Evolutionary conservation across 2,797 vertebrate species (phyloP), one percentile per base, ranked within the genome.

Genomic region (Thunnus albacares): DNA sequence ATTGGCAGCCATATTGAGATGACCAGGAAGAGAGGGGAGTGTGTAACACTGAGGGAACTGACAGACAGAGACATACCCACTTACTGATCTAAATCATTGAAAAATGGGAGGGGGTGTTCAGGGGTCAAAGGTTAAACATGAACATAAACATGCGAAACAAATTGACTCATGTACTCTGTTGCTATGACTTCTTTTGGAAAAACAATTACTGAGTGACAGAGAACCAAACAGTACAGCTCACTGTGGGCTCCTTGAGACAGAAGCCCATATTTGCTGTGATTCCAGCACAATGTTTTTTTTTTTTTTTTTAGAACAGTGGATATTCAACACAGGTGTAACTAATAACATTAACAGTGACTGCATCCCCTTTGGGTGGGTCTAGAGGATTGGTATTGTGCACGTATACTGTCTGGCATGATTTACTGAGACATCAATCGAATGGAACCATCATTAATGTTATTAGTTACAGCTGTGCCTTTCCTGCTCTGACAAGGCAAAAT

Each of bases 71-170:
- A 85, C 56, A 52, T 1, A 58, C 5, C n/a, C 56, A 60, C 9
- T 20, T 67, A 80, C 55, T 71, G 38, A 82, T 66, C 55, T 55
- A 14, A 65, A 41, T 6, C 35, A 67, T 20, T 24, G 33, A 86
- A 38, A 71, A 35, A 68, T 33, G 1, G 26, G 52, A 41, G 71
- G 20, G 3, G 13, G n/a, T 2, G 24, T 2, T 2, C 8, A 2
- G 20, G 7, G 67, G 66, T 80, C 69, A 82, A 57, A 82, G 65
- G 74, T 85, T 60, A 81, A 77, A 69, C 26, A 51, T 51, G 47
- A 20, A 51, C 7, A 51, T 51, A 51, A 47, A 47, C 45, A 47
- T 41, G 24, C n/a, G 45, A 4, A 75, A 60, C 4, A 58, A 65
- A 51, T 2, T 35, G 22, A 69, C 55, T 22, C 20, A 18, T 22